Conservation (phyloP, 2,113 vertebrate genomes). For the Nanger granti region DNA sequence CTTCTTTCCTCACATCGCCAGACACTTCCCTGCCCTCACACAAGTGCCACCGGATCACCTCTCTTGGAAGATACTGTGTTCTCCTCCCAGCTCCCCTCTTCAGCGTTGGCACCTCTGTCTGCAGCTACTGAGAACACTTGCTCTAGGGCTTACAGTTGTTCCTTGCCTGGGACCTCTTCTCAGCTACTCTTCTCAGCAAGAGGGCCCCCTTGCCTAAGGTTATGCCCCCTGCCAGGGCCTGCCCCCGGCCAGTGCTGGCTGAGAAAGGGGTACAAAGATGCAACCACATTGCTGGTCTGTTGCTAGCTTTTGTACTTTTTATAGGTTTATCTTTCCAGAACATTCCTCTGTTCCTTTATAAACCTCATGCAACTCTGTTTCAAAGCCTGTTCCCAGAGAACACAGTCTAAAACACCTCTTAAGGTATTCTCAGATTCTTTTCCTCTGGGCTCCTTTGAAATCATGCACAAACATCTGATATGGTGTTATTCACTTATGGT, state of each 20-base stretch:
- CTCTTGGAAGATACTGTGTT: background rate
- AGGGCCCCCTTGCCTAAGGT: background rate
- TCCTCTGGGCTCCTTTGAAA: background rate
- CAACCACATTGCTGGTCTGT: background rate
- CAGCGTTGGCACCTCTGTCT: background rate
- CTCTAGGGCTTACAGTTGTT: background rate
- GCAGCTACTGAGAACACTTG: background rate
- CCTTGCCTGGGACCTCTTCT: background rate
- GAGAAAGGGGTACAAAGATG: background rate
- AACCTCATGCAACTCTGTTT: background rate
- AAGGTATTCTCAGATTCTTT: background rate
- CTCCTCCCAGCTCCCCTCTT: background rate
- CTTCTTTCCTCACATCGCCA: background rate
- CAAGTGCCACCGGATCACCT: background rate
- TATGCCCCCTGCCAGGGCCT: background rate
- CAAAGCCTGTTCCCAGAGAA: conserved; percentile 3
- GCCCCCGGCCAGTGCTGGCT: background rate
- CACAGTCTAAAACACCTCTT: background rate
- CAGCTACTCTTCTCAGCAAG: background rate
- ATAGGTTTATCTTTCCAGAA: background rate
- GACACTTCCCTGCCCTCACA: background rate
- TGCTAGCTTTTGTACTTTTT: background rate
- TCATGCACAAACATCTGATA: background rate
- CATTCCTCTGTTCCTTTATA: too few species aligned
- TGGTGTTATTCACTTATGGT: background rate